Evolutionary conservation across 2,888 invertebrate species (phyloP).

Genomic region (Atethmia centrago): DNA sequence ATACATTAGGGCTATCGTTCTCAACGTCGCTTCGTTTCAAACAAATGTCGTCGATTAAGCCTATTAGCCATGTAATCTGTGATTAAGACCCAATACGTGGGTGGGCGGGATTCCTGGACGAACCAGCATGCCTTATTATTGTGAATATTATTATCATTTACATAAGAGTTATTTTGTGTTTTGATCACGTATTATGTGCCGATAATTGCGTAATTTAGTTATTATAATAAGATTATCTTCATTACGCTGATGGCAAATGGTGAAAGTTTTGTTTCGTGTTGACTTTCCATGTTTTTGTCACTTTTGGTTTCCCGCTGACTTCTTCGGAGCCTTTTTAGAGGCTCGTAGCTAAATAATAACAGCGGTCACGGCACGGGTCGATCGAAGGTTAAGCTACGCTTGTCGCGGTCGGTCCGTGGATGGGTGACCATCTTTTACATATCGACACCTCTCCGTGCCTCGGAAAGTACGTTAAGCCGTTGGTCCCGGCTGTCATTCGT

Average conservation of each 20-base stretch:
- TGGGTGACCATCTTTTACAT: too few relatives aligned
- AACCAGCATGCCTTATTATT: slow-evolving; percentile 46
- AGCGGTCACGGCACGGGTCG: too few relatives aligned
- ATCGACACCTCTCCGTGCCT: too few relatives aligned
- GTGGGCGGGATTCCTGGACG: slow-evolving; percentile 63
- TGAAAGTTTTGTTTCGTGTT: slow-evolving; percentile 40
- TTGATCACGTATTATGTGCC: slow-evolving; percentile 37
- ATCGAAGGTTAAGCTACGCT: too few relatives aligned
- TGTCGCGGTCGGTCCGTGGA: too few relatives aligned
- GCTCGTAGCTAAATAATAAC: too few relatives aligned
- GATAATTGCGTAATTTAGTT: slow-evolving; percentile 42
- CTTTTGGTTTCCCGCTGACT: slow-evolving; percentile 22
- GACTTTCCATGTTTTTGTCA: slow-evolving; percentile 9
- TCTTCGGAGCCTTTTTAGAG: too few relatives aligned
- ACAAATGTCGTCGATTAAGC: slow-evolving; percentile 71
- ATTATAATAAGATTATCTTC: slow-evolving; percentile 34
- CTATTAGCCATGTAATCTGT: slow-evolving; percentile 68
- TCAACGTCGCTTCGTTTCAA: slow-evolving; percentile 63
- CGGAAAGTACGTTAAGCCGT: too few relatives aligned
- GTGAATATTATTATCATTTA: slow-evolving; percentile 50
- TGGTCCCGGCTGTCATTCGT: too few relatives aligned
- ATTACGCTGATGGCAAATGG: slow-evolving; percentile 36
- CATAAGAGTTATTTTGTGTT: slow-evolving; percentile 56
- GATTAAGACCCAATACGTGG: slow-evolving; percentile 61
- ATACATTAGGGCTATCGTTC: slow-evolving; percentile 58